Evolutionary conservation across 2,113 vertebrate genomes (phyloP).

Genomic region (Dolichallabes microphthalmus): DNA sequence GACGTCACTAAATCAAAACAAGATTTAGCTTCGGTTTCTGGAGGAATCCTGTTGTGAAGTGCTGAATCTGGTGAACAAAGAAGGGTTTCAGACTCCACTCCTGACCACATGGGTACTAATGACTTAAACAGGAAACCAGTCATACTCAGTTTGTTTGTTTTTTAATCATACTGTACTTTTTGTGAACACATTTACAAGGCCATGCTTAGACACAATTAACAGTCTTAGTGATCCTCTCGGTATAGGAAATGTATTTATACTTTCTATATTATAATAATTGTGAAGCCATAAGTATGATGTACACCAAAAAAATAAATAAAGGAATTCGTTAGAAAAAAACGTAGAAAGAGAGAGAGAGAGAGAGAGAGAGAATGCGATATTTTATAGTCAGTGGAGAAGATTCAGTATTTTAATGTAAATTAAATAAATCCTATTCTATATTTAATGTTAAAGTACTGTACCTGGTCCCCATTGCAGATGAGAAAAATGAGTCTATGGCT

Average conservation of each 20-base stretch:
- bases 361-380: background rate
- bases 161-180: background rate
- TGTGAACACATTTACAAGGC: constrained; percentile 7
- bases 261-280: background rate
- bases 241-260: background rate
- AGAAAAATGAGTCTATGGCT: too few species aligned
- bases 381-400: background rate
- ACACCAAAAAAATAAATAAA: too few species aligned
- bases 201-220: background rate
- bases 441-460: too few species aligned
- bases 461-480: too few species aligned
- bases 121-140: constrained; percentile 35
- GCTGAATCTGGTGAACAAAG: constrained; percentile 37
- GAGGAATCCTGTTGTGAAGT: constrained; percentile 26
- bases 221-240: background rate
- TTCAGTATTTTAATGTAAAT: too few species aligned
- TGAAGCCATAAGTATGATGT: background rate
- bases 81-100: constrained; percentile 31
- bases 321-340: too few species aligned
- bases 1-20: constrained; percentile 30
- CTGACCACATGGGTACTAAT: constrained; percentile 32
- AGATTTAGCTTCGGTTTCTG: constrained; percentile 37
- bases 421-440: too few species aligned
- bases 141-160: constrained; percentile 10
- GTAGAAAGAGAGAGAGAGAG: too few species aligned